These are phyloP conservation scores for Bovichtus diacanthus DNA, from an alignment of 2,797 vertebrate species.

Conservation along the genomic window DNA sequence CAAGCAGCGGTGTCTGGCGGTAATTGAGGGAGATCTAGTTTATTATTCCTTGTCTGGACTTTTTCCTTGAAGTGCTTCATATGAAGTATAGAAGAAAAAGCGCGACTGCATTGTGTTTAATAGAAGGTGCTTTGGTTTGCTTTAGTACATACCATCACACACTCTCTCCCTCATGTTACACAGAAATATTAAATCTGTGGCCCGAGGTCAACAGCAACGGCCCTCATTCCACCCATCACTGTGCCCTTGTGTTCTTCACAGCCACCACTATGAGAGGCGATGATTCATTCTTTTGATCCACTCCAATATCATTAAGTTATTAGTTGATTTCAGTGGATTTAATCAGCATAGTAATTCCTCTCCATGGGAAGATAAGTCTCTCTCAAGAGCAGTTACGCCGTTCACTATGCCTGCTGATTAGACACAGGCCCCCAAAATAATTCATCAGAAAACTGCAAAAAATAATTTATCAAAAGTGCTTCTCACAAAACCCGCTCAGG, in stretches of 20 bases:
- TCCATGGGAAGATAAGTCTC: slow-evolving; percentile 88
- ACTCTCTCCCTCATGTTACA: slow-evolving; percentile 52
- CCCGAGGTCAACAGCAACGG: slow-evolving; percentile 73
- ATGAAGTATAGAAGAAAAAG: slow-evolving; percentile 70
- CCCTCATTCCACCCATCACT: slow-evolving; percentile 64
- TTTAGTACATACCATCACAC: slow-evolving; percentile 60
- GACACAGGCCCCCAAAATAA: slow-evolving; percentile 89
- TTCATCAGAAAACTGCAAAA: slow-evolving; percentile 91
- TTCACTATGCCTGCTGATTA: slow-evolving; percentile 89
- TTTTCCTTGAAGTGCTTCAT: slow-evolving; percentile 62
- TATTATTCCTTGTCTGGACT: slow-evolving; percentile 77
- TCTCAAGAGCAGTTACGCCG: slow-evolving; percentile 90
- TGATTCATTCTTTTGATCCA: slow-evolving; percentile 78
- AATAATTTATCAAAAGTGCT: slow-evolving; percentile 91
- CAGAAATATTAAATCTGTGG: slow-evolving; percentile 76
- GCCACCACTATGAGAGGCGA: slow-evolving; percentile 52
- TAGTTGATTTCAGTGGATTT: slow-evolving; percentile 89
- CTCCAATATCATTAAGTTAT: slow-evolving; percentile 85
- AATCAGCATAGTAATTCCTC: slow-evolving; percentile 90
- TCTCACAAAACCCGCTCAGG: slow-evolving; percentile 80
- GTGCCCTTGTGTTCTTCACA: slow-evolving; percentile 62
- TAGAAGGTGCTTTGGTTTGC: slow-evolving; percentile 59
- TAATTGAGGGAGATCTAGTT: slow-evolving; percentile 69
- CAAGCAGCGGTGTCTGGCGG: slow-evolving; percentile 61
- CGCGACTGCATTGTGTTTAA: slow-evolving; percentile 55